Base-by-base conservation (phyloP, 2,113 vertebrate genomes). In the Peromyscus leucopus region DNA sequence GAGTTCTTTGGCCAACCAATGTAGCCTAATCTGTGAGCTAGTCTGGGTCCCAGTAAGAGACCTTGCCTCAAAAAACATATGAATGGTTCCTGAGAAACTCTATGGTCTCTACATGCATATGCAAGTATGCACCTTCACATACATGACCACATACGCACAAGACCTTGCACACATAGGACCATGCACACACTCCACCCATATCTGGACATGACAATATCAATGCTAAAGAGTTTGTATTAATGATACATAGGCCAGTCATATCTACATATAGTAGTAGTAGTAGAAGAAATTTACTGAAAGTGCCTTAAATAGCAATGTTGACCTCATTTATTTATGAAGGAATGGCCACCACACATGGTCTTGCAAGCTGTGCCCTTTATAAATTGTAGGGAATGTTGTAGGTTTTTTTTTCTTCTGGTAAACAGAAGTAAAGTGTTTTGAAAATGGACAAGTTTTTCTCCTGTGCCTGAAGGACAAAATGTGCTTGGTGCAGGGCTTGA, bases 241-340 rank as follows among this genome's bases (percentile, higher is more conserved):
- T 71, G 39, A 63, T 21, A n/a, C 42, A 19, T 12, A 84, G 76
- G 6, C 4, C 72, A 16, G 39, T 28, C 21, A 61, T 48, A 71
- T 15, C 7, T 93, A 6, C 17, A 67, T 4, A 69, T 69, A 69
- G 33, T 36, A 69, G 8, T 61, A 63, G 46, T 9, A 63, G n/a
- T 55, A 26, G 83, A 36, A 90, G 9, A 76, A 7, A 67, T 69
- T 90, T 89, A 9, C 22, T 90, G n/a, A 94, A 79, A 85, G 33
- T 92, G 11, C 28, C 61, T 88, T 82, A 93, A 76, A 16, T 89
- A n/a, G 13, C 82, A 80, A 85, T 16, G 13, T 71, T 93, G 85
- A 87, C 82, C 26, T 93, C 71, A 78, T 69, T 89, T 86, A 67
- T 48, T 93, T 87, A 57, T 42, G 9, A 97, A 69, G 42, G 28